phyloP scores from a whole-genome alignment of 1,140 invertebrate genomes.

The Drosophila murphyi region DNA sequence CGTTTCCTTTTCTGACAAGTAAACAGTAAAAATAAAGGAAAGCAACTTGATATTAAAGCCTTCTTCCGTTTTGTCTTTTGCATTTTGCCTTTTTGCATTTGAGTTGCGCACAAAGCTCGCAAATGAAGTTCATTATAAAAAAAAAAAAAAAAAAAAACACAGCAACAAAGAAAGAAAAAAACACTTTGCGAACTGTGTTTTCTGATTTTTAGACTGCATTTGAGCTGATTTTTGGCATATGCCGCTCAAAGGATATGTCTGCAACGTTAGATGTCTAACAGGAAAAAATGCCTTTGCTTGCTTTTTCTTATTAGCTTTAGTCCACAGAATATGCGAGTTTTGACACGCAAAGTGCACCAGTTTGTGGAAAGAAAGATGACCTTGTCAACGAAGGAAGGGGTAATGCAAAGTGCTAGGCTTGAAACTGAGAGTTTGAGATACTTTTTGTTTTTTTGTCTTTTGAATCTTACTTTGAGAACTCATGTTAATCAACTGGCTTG shows the following conservation, averaged over 20 bases:
- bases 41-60: slow-evolving; percentile 65
- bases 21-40: slow-evolving; percentile 50
- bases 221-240: neutral
- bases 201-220: neutral
- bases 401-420: too few relatives aligned
- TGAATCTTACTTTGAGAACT: too few relatives aligned
- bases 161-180: too few relatives aligned
- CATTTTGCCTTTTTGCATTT: slow-evolving; percentile 45
- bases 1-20: slow-evolving; percentile 17
- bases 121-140: slow-evolving; percentile 78
- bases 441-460: too few relatives aligned
- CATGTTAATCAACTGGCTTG: too few relatives aligned
- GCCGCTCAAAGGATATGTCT: neutral
- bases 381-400: too few relatives aligned
- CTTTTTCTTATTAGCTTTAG: slow-evolving; percentile 1
- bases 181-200: neutral
- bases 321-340: neutral
- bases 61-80: slow-evolving; percentile 9
- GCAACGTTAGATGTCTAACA: neutral
- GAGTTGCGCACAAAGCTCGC: slow-evolving; percentile 49
- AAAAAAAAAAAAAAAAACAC: neutral
- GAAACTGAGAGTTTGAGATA: too few relatives aligned
- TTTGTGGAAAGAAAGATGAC: too few relatives aligned
- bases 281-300: slow-evolving; percentile 4
- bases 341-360: too few relatives aligned